Base-by-base conservation (phyloP, 2,888 invertebrate species). In the Plebejus anna region DNA sequence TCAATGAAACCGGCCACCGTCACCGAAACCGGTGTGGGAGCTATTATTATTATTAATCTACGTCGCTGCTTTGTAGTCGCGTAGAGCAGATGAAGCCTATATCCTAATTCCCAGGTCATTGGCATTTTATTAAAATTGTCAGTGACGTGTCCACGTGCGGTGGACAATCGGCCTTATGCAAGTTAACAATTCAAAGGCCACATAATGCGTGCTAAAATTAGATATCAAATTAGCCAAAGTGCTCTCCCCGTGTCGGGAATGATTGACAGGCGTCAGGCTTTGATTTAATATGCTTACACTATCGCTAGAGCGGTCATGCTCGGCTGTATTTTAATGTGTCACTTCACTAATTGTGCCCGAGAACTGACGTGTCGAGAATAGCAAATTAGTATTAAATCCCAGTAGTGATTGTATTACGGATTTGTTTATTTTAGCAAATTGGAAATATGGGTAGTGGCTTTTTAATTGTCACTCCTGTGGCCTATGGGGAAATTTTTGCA, bases 311-410 rank as follows among this genome's bases (percentile, higher is more conserved):
- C 86, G 89, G 87, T 66, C 66, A 66, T 66, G 66, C 80, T 84
- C 89, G 88, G 91, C 91, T 92, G 89, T 92, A 92, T 92, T 92
- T 90, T 91, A 91, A 92, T 92, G 86, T 82, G 47, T 72, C 71
- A 71, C n/a, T 71, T 38, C 71, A 42, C 66, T 36, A 36, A 66
- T 66, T 13, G 66, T 36, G 36, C 5, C 71, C 71, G 42, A 42
- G 22, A 71, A n/a, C 42, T 71, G 71, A 71, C 42, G 22, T 22
- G 42, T 22, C 42, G 71, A 71, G 42, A 71, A 71, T 71, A 9
- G 22, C 13, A 71, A 71, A 71, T 71, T 42, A 71, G 42, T 22
- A 22, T n/a, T 66, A 66, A 66, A 66, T 66, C 66, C 66, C 66
- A 36, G 32, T 28, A 13, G 66, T 16, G 32, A 66, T 66, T 32